Conservation (phyloP, 23 tunicate genomes). For the Ascidia mentula region DNA sequence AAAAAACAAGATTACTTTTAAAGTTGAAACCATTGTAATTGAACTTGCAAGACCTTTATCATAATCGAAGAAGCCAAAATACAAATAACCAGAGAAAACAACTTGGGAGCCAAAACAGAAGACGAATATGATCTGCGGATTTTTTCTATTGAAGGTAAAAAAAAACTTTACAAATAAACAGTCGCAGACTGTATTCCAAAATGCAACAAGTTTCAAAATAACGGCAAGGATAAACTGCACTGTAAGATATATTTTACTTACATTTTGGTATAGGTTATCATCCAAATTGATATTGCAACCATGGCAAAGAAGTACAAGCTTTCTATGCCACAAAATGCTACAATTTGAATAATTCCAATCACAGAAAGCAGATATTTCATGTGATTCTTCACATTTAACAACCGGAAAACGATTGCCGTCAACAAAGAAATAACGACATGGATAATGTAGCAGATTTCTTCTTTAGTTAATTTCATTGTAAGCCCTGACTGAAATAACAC, state of each 20-base stretch:
- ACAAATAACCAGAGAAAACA: conserved; percentile 8
- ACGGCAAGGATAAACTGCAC: too few relatives aligned
- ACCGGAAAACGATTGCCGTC: not conserved
- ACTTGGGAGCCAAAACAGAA: conserved; percentile 21
- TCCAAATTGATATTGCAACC: not conserved
- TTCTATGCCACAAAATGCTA: not conserved
- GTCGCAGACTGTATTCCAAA: too few relatives aligned
- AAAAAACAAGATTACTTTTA: too few relatives aligned
- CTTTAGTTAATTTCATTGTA: too few relatives aligned
- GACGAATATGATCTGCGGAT: conserved; percentile 24
- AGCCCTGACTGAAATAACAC: too few relatives aligned
- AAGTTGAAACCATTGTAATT: conserved; percentile 5
- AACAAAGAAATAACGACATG: not conserved
- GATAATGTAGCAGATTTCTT: too few relatives aligned
- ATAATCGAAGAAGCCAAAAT: conserved; percentile 29
- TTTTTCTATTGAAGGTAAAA: too few relatives aligned
- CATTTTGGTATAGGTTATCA: not conserved
- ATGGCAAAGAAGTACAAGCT: not conserved
- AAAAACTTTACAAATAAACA: too few relatives aligned
- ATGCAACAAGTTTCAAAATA: too few relatives aligned
- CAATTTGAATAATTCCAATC: not conserved
- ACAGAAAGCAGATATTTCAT: not conserved
- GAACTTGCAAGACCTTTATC: conserved; percentile 33
- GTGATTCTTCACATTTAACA: not conserved
- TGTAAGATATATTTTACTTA: not conserved